These are phyloP conservation scores for Pegoplata infirma DNA, from an alignment of 2,888 invertebrate species.

Conservation along the genomic window DNA sequence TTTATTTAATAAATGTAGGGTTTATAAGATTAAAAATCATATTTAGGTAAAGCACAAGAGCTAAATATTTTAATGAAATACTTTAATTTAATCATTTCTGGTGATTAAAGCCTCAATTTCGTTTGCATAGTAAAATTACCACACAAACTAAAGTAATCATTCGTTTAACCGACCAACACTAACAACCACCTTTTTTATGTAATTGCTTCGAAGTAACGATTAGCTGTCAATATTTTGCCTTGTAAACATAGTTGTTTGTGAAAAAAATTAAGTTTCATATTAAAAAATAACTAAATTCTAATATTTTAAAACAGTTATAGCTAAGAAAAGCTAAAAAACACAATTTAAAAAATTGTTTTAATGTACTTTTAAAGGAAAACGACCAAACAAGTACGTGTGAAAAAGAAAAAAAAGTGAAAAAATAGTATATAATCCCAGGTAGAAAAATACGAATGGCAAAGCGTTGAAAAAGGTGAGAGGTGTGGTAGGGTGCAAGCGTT, in stretches of 20 bases:
- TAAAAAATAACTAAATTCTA: no score
- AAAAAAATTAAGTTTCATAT: background rate
- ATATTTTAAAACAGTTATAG: no score
- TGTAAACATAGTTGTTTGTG: constrained; percentile 50
- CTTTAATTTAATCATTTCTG: background rate
- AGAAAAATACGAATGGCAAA: no score
- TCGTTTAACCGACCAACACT: constrained; percentile 1
- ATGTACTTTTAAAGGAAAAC: background rate
- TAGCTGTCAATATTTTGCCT: constrained; percentile 56
- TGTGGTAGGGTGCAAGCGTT: no score
- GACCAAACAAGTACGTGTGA: constrained; percentile 25
- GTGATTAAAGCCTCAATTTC: background rate
- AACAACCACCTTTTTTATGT: constrained; percentile 51
- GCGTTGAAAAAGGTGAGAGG: no score
- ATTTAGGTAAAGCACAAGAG: background rate
- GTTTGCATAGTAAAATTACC: background rate
- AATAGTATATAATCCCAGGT: constrained; percentile 45
- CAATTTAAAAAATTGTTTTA: background rate
- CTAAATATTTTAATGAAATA: background rate
- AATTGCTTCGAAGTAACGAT: constrained; percentile 58
- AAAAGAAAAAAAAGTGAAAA: constrained; percentile 33
- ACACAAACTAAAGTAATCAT: constrained; percentile 16
- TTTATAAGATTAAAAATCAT: background rate
- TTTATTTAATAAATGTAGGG: background rate
- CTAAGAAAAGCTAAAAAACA: background rate